Conservation (phyloP, 2,888 invertebrate genomes). For the Strigamia transsilvanica region DNA sequence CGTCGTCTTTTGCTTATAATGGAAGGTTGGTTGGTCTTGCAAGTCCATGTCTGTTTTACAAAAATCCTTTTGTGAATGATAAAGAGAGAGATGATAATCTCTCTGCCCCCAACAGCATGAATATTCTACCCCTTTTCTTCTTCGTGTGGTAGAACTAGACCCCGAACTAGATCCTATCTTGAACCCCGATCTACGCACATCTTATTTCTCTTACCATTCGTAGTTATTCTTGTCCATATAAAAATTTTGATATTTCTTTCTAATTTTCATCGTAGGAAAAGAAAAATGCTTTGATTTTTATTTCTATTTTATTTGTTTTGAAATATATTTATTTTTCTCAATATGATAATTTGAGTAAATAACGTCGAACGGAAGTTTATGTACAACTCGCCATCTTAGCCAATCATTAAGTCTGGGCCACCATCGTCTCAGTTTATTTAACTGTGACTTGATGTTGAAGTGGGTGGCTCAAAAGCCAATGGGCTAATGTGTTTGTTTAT, state of each 20-base stretch:
- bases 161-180: neutral
- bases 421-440: slow-evolving; percentile 37
- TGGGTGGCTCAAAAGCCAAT: slow-evolving; percentile 48
- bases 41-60: slow-evolving; percentile 39
- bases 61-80: slow-evolving; percentile 22
- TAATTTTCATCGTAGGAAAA: neutral
- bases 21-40: slow-evolving; percentile 47
- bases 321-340: neutral
- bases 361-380: neutral
- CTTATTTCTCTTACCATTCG: neutral
- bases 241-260: neutral
- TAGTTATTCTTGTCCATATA: neutral
- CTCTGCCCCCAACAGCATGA: slow-evolving; percentile 27
- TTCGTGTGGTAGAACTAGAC: slow-evolving; percentile 17
- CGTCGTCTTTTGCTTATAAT: slow-evolving; percentile 10
- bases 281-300: neutral
- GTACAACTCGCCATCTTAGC: slow-evolving; percentile 31
- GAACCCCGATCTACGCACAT: neutral
- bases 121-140: neutral
- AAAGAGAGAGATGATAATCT: neutral
- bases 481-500: slow-evolving; percentile 49
- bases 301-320: neutral
- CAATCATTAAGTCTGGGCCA: slow-evolving; percentile 17
- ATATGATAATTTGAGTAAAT: slow-evolving; percentile 6
- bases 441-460: slow-evolving; percentile 45